Evolutionary conservation across 2,888 invertebrate species (phyloP), one percentile per base, ranked within the genome.

Genomic region (Plagiodera versicolora): DNA sequence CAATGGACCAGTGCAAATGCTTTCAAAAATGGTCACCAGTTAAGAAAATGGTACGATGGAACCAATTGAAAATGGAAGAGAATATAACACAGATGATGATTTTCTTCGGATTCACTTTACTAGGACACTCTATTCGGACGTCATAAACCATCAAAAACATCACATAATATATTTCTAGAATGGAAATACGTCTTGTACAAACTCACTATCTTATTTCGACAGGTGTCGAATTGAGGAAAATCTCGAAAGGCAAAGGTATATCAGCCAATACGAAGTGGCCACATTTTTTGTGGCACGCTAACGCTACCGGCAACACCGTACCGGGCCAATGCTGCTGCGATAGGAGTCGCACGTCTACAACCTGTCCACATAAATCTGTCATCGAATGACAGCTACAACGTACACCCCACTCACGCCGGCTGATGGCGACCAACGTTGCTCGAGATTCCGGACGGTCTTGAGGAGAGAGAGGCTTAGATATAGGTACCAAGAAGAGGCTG

Each of bases 341-440:
- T 75, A 53, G 20, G 14, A 19, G 44, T 24, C 14, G 51, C 77
- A 69, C 72, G 79, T 80, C 79, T 79, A 76, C 76, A 78, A 80
- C 79, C 79, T 79, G 80, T 80, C 80, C 80, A 79, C 80, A 80
- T 81, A 81, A 81, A 81, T 81, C 80, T 80, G 80, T 80, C 80
- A 80, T 71, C 77, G 71, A 65, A 69, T 72, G 78, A 77, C 77
- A 76, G 75, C 75, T 75, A 69, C 71, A 67, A 66, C 66, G 63
- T 56, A 50, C 66, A 64, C 67, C 66, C 67, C 70, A 61, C 69
- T 66, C 63, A 57, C 39, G 53, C 58, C 54, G 64, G 45, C 60
- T 62, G 56, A 56, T 52, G 49, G 52, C 53, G 20, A 20, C 39
- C 19, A 44, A 49, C 48, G 58, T 47, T 49, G 58, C 53, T 55